Percentiles rank a stretch among this genome's conserved stretches.
Conservation (phyloP, 2,888 invertebrate species). For the Mythimna lalbum region DNA sequence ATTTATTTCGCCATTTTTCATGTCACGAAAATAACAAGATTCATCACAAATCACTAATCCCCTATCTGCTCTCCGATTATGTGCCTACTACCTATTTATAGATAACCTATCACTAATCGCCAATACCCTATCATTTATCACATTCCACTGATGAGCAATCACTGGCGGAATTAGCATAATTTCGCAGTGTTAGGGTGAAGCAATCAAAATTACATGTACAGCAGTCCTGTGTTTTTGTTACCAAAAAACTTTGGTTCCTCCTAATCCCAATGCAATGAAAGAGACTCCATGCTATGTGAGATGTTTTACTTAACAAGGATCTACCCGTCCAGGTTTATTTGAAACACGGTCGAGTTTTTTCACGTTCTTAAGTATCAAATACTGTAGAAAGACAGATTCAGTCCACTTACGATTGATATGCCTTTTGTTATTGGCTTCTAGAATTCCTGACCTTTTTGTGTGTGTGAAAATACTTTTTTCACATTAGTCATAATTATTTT, state of each 20-base stretch:
- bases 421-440: background rate
- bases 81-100: background rate
- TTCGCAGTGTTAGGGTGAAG: background rate
- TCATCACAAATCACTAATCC: slow-evolving; percentile 10
- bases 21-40: slow-evolving; percentile 8
- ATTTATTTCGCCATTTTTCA: background rate
- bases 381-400: background rate
- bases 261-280: background rate
- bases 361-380: background rate
- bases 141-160: slow-evolving; percentile 16
- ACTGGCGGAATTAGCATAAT: slow-evolving; percentile 6
- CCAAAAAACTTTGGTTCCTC: slow-evolving; percentile 1
- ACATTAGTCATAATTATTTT: background rate
- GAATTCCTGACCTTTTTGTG: background rate
- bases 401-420: background rate
- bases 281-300: background rate
- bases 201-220: background rate
- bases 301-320: background rate
- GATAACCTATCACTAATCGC: slow-evolving; percentile 31
- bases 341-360: background rate
- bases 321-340: background rate
- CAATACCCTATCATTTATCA: slow-evolving; percentile 15
- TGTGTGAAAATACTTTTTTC: background rate
- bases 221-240: background rate
- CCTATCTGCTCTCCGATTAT: slow-evolving; percentile 3